Base-by-base conservation (phyloP, 2,888 invertebrate species). In the Caenorhabditis sp. region DNA sequence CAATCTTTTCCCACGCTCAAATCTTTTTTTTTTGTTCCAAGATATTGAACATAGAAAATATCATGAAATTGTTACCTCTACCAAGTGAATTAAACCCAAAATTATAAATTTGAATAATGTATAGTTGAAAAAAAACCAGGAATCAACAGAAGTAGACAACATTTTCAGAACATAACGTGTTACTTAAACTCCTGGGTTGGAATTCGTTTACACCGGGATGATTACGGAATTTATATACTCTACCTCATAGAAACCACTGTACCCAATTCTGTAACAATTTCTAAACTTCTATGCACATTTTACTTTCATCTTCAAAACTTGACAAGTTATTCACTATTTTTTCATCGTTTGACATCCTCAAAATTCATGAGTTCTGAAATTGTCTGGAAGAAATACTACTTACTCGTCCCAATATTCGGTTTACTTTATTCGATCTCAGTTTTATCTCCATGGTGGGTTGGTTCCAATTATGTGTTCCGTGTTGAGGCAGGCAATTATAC, bases 231-330 rank as follows among this genome's bases (percentile, higher is more conserved):
- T 14, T 43, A 43, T 43, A 17, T 17, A 10, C 43, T 43, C 17
- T 43, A 43, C 17, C 43, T 43, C 3, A 43, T 43, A 5, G 43
- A 43, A 14, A 17, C 17, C 17, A 43, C 14, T 3, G 17, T 43
- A 7, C 7, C 7, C 12, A 17, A 17, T 17, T 10, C 43, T 7
- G 14, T 43, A 3, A 17, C 43, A 43, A 43, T 17, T 43, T 43
- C 43, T 14, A 43, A 17, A 43, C 14, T 43, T 14, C 14, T 43
- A 3, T 43, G 43, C 23, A 8, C 23, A 20, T 52, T 52, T 5
- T 71, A 49, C 50, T 71, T 71, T 26, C 71, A 71, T 27, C 21
- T 71, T 43, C 71, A 71, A 60, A 71, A 67, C 25, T 27, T 71
- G 5, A 71, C 71, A 2, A 67, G 60, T 14, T 21, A 62, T 0